phyloP scores from a whole-genome alignment of 2,797 vertebrate species.

The Tangara arthus region DNA sequence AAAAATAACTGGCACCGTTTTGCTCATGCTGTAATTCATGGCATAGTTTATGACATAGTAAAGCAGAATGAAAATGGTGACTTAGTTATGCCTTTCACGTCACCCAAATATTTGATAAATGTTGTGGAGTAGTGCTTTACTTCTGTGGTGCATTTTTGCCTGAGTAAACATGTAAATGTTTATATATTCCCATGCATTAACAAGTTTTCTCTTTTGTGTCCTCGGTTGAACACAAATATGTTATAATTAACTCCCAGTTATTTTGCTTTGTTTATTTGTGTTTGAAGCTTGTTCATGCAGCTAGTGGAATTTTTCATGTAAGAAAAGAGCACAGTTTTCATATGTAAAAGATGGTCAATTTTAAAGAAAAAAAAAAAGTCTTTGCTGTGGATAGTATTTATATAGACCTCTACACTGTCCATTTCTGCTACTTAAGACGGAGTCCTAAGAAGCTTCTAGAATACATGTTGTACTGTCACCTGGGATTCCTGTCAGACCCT shows the following conservation, averaged over 20 bases:
- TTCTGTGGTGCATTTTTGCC: neutral
- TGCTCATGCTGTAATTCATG: neutral
- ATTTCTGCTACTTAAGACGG: neutral
- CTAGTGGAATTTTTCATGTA: neutral
- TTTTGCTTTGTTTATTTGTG: neutral
- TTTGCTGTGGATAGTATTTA: neutral
- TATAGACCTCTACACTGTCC: neutral
- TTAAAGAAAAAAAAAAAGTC: neutral
- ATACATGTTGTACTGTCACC: neutral
- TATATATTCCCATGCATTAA: neutral
- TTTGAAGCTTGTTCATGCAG: neutral
- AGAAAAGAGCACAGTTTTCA: neutral
- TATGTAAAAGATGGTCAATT: neutral
- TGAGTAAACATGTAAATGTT: neutral
- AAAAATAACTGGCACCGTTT: neutral
- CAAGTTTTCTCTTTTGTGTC: neutral
- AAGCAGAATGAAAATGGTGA: neutral
- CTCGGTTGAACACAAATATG: neutral
- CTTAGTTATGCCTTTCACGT: neutral
- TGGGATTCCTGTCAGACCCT: neutral
- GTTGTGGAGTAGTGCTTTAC: neutral
- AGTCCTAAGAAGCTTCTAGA: neutral
- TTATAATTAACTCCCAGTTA: neutral
- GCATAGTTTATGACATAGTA: neutral
- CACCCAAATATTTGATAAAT: neutral